phyloP scores from a whole-genome alignment of 2,797 vertebrate genomes.

The Novumbra hubbsi region DNA sequence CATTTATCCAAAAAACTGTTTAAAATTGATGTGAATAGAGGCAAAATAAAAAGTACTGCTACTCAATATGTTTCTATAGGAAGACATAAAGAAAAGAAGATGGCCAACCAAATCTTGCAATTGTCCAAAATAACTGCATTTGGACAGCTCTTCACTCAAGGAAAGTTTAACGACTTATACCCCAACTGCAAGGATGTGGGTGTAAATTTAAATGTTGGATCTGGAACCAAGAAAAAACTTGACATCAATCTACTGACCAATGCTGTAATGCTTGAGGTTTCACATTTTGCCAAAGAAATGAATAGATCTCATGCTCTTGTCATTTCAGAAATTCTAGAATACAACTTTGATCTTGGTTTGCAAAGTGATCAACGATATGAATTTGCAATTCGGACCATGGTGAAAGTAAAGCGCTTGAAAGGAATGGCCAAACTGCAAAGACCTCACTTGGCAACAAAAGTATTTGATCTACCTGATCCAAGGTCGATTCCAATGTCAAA shows the following conservation, averaged over 20 bases:
- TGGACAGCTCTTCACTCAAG: background rate
- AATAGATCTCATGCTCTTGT: background rate
- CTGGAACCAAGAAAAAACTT: background rate
- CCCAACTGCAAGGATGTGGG: background rate
- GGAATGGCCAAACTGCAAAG: background rate
- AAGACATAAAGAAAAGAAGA: background rate
- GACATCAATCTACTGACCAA: background rate
- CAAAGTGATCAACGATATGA: background rate
- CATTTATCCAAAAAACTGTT: too few relatives aligned
- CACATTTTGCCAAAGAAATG: background rate
- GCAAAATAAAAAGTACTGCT: background rate
- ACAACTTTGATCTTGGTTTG: constrained; percentile 1
- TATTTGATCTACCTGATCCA: background rate
- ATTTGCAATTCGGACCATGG: background rate
- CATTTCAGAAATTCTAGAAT: background rate
- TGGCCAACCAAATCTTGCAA: background rate
- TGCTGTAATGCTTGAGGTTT: background rate
- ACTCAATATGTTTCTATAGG: background rate
- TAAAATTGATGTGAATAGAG: too few relatives aligned
- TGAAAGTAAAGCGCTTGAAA: background rate
- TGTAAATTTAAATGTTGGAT: background rate
- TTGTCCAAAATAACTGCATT: background rate
- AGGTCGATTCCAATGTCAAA: background rate
- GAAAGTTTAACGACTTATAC: background rate
- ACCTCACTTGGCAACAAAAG: background rate